Base-by-base conservation (phyloP, 2,113 vertebrate genomes). In the Ellobius talpinus region DNA sequence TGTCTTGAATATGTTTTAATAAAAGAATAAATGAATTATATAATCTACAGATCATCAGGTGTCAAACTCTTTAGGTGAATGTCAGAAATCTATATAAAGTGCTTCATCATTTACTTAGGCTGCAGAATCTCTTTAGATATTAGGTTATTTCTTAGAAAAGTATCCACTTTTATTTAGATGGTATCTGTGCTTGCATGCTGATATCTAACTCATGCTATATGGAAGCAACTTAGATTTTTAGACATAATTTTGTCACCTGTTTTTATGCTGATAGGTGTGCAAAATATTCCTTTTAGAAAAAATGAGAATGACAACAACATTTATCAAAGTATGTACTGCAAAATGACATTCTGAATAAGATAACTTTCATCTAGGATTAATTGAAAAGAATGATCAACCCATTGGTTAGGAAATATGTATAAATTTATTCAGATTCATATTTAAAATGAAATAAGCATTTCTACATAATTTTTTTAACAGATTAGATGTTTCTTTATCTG, bases 21-120 rank as follows among this genome's bases (percentile, higher is more conserved):
- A 70, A 82, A 93, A 74, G 0, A 74, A 91, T 85, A 31, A 78
- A 82, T 24, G 21, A 31, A 88, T 78, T 76, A 72, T 52, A 73
- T 87, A 73, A 19, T 87, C 58, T 26, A 74, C 19, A 85, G 29
- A 72, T 55, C 24, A 95, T n/a, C 45, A 86, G 17, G 52, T 42
- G 88, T 93, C 21, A 93, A 84, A 42, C 23, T 89, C 39, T 85
- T 36, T 91, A 96, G 50, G 58, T 77, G 17, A 17, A 72, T 90
- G 19, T 84, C 36, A 91, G 61, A 5, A 66, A 55, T 3, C 10
- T 81, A 65, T 47, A 68, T 3, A 72, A 93, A 91, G 13, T 65
- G 3, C 5, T 52, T 88, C 4, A 39, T 4, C 11, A 42, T 88
- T 93, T 63, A 66, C 2, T 76, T 50, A 66, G 24, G 5, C 10